A percentile compares a stretch with the other conserved stretches of the same genome.
Evolutionary conservation across 2,888 invertebrate genomes (phyloP).

Genomic region (Acanthopleura granulata): DNA sequence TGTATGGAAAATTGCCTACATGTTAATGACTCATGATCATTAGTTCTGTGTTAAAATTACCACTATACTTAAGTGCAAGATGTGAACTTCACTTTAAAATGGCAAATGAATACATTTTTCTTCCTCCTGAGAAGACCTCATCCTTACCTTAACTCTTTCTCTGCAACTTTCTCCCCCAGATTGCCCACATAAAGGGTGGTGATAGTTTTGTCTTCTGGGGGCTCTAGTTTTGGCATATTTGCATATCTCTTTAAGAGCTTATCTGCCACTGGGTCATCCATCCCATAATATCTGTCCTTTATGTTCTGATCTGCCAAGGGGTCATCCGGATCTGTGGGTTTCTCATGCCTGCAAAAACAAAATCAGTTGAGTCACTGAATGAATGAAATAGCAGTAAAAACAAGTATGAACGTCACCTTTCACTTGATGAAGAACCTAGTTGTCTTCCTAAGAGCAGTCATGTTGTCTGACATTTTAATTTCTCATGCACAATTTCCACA

Average conservation of each 20-base stretch:
- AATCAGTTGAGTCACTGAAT: neutral
- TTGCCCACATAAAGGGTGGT: slow-evolving; percentile 99
- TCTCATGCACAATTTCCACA: too few species aligned
- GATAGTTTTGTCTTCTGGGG: slow-evolving; percentile 95
- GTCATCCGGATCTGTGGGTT: slow-evolving; percentile 97
- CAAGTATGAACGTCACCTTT: too few species aligned
- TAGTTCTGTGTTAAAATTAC: too few species aligned
- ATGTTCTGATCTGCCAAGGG: slow-evolving; percentile 96
- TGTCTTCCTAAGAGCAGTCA: too few species aligned
- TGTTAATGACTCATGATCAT: too few species aligned
- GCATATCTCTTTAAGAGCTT: slow-evolving; percentile 90
- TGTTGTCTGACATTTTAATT: too few species aligned
- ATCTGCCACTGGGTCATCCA: slow-evolving; percentile 96
- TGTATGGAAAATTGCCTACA: too few species aligned
- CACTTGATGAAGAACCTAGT: too few species aligned
- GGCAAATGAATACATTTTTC: too few species aligned
- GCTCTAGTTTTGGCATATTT: slow-evolving; percentile 93
- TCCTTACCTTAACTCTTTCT: slow-evolving; percentile 82
- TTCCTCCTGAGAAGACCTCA: neutral
- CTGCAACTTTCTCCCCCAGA: slow-evolving; percentile 85
- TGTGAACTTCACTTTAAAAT: too few species aligned
- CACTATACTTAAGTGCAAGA: too few species aligned
- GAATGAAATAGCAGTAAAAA: neutral
- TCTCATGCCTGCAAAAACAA: slow-evolving; percentile 80
- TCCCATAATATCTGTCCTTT: slow-evolving; percentile 86